Base-by-base conservation (phyloP, 2,888 invertebrate genomes). In the Drosophila tripunctata region DNA sequence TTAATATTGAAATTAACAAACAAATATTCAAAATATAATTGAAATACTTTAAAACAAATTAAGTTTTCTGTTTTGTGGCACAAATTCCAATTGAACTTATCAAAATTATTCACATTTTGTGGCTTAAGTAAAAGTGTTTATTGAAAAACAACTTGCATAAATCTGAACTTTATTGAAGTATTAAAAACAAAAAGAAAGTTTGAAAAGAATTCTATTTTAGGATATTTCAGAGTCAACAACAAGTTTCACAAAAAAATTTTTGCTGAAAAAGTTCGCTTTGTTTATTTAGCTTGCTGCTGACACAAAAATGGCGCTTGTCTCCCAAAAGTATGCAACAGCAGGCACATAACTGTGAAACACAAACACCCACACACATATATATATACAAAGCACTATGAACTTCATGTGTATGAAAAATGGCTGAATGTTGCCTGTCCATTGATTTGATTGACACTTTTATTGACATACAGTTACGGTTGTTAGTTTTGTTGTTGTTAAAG, bases 391-490 rank as follows among this genome's bases (percentile, higher is more conserved):
- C 35, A n/a, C 17, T 27, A 14, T 24, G n/a, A 15, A 24, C 33
- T 12, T 52, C n/a, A 33, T 43, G 61, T 47, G 50, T 54, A 62
- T 75, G 73, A 87, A 74, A 85, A 85, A 82, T 87, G 55, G 83
- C 27, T 67, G 58, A 64, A 22, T 61, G 55, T 45, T 61, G 60
- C 50, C 51, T 78, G 67, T 86, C 61, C 81, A 74, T 83, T 79
- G 82, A 74, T 87, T 88, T 88, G 87, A 88, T 83, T 88, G 88
- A 83, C 82, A 86, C 64, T 86, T 87, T 82, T 88, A 88, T 88
- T 85, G 87, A 83, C 82, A 83, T 40, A 48, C 51, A 65, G 71
- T 71, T 83, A 57, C 57, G 56, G 40, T 35, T 67, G 51, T 27
- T 43, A 50, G 51, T 50, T 62, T 60, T 52, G 31, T 56, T 63